A percentile compares a stretch with the other conserved stretches of the same genome.
Evolutionary conservation across 2,797 vertebrate species (phyloP).

Genomic region (Balearica regulorum): DNA sequence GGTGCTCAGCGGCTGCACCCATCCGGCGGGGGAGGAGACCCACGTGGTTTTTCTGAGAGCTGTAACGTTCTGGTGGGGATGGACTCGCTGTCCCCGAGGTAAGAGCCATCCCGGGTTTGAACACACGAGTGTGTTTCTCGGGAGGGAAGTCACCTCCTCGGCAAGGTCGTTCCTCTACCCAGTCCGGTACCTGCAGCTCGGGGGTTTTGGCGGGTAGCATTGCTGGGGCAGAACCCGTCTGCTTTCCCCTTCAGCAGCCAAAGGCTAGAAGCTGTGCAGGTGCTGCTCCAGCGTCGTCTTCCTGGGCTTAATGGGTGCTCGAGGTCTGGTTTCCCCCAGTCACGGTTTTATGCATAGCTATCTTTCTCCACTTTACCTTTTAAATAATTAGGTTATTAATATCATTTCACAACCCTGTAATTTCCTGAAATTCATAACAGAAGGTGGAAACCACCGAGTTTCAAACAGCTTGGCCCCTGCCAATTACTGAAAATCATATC

Average conservation of each 20-base stretch:
- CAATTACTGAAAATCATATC: too few species aligned
- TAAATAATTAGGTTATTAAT: background rate
- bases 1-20: fast-evolving
- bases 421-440: background rate
- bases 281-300: background rate
- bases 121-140: fast-evolving
- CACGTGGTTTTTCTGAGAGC: background rate
- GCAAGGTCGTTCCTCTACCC: background rate
- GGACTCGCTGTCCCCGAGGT: fast-evolving
- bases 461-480: background rate
- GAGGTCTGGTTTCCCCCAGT: background rate
- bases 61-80: fast-evolving
- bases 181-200: fast-evolving
- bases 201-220: fast-evolving
- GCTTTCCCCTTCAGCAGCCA: background rate
- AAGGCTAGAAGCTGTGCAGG: background rate
- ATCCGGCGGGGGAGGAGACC: background rate
- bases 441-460: background rate
- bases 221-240: too few species aligned
- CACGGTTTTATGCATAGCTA: fast-evolving
- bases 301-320: background rate
- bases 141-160: background rate
- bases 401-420: background rate
- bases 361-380: background rate
- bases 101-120: background rate